A percentile compares a stretch with the other conserved stretches of the same genome.
Evolutionary conservation across 2,113 vertebrate genomes (phyloP).

Genomic region (Proteles cristata): DNA sequence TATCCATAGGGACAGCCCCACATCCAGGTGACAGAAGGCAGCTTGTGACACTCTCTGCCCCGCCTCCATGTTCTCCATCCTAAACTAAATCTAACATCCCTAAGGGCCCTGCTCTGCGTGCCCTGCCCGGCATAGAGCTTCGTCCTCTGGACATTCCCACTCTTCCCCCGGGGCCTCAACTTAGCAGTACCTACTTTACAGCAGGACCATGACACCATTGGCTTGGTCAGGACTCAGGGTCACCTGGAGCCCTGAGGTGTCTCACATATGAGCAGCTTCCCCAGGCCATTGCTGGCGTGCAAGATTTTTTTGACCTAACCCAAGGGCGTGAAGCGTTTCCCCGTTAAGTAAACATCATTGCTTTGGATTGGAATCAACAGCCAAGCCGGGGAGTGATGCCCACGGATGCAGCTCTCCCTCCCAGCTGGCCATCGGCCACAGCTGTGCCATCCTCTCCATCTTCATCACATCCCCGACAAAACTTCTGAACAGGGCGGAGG

Average conservation of each 20-base stretch:
- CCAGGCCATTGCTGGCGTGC: neutral
- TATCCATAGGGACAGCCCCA: neutral
- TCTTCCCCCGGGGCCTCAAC: neutral
- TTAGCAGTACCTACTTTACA: neutral
- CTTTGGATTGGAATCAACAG: neutral
- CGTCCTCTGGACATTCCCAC: neutral
- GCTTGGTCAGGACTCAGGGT: neutral
- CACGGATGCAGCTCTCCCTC: neutral
- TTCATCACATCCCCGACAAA: neutral
- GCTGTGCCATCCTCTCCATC: neutral
- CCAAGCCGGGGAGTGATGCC: neutral
- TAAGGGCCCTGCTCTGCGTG: neutral
- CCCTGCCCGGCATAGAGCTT: neutral
- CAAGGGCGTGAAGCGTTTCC: neutral
- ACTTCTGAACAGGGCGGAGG: neutral
- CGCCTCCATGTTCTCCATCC: neutral
- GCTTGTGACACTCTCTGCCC: neutral
- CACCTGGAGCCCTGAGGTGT: neutral
- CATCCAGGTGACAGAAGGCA: neutral
- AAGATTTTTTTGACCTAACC: neutral
- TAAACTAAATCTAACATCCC: neutral
- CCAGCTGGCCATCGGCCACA: neutral
- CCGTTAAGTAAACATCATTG: neutral
- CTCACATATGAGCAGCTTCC: neutral
- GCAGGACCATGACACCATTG: neutral